Conservation (phyloP, 1,140 invertebrate species). For the Cydia strobilella region DNA sequence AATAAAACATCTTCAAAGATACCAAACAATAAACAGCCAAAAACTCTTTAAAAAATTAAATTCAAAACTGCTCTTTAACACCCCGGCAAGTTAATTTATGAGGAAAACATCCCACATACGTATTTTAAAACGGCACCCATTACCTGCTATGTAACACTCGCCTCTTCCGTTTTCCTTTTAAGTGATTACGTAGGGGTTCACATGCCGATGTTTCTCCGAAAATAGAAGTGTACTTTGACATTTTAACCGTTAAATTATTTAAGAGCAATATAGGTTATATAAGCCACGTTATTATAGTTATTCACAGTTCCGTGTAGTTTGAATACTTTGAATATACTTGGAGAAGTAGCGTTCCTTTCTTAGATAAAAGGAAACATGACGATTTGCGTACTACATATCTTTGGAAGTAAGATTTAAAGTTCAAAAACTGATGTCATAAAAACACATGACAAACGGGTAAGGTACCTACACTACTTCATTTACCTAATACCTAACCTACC, state of each 20-base stretch:
- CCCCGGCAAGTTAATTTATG: neutral
- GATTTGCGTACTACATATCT: too few relatives aligned
- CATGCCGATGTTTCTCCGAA: neutral
- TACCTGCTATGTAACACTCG: neutral
- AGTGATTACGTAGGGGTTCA: neutral
- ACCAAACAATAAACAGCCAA: neutral
- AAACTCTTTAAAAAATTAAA: neutral
- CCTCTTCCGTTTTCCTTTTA: slow-evolving; percentile 11
- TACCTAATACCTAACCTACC: too few relatives aligned
- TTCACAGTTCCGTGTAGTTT: too few relatives aligned
- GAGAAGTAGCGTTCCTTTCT: too few relatives aligned
- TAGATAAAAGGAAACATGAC: too few relatives aligned
- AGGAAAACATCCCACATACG: neutral
- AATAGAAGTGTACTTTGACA: neutral
- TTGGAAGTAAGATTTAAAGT: too few relatives aligned
- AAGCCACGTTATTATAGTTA: too few relatives aligned
- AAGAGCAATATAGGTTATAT: neutral
- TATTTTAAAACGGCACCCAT: slow-evolving; percentile 16
- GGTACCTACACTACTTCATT: too few relatives aligned
- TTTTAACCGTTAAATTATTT: neutral
- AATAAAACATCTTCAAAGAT: too few relatives aligned
- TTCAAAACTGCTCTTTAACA: neutral
- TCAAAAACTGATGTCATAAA: too few relatives aligned
- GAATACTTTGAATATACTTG: too few relatives aligned
- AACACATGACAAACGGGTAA: too few relatives aligned